Percentiles rank a stretch among this genome's conserved stretches.
Evolutionary conservation across 2,888 invertebrate species (phyloP).

Genomic region (Petrolisthes manimaculis): DNA sequence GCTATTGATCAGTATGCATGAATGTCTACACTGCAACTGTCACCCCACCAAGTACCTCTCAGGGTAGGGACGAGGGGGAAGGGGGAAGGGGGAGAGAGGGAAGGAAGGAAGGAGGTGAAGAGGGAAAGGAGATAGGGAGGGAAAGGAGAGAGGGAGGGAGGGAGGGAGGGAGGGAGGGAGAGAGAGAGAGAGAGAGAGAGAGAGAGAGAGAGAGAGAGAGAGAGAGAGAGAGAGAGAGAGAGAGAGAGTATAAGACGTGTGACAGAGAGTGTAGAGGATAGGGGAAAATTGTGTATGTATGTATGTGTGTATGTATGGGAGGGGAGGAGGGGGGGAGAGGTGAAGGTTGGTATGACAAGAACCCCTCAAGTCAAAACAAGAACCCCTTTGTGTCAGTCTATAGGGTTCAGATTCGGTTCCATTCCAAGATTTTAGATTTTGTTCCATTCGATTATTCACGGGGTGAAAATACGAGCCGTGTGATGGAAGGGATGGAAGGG

Average conservation of each 20-base stretch:
- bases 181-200: neutral
- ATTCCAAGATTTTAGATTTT: too few species aligned
- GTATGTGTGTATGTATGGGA: neutral
- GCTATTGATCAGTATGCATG: too few species aligned
- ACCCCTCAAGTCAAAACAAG: too few species aligned
- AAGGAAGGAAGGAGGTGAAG: neutral
- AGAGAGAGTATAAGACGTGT: constrained; percentile 2
- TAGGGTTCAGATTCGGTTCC: too few species aligned
- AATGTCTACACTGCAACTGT: too few species aligned
- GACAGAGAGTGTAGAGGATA: neutral
- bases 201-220: neutral
- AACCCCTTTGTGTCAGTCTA: too few species aligned
- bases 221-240: neutral
- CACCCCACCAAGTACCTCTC: too few species aligned
- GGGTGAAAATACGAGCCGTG: too few species aligned
- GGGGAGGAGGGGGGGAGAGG: neutral
- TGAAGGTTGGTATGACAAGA: too few species aligned
- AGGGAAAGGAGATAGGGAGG: neutral
- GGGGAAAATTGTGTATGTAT: neutral
- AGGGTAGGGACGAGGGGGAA: neutral
- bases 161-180: neutral
- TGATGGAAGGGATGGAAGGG: too few species aligned
- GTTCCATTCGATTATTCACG: too few species aligned
- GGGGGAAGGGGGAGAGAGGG: neutral
- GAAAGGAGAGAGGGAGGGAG: neutral